Percentiles rank a stretch among this genome's conserved stretches.
Evolutionary conservation across 2,888 invertebrate genomes (phyloP).

Genomic region (Leptinotarsa peninsularis): DNA sequence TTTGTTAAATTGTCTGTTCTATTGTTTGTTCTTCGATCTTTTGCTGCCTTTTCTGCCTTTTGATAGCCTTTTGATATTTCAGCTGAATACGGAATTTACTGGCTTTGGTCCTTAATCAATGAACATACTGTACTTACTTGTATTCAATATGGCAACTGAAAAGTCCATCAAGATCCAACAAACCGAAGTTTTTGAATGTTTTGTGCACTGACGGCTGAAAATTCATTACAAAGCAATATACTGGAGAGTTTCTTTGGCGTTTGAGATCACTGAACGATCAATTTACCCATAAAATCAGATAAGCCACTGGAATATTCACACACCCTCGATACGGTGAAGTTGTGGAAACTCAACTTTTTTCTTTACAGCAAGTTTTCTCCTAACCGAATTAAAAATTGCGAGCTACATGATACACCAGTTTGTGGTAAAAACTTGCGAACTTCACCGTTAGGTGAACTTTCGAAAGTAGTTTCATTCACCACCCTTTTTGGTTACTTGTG

Average conservation of each 20-base stretch:
- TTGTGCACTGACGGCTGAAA: not conserved
- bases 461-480: not conserved
- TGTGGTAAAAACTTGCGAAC: not conserved
- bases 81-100: too few species aligned
- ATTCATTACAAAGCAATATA: not conserved
- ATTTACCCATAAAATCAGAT: conserved; percentile 29
- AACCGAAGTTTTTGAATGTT: not conserved
- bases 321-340: not conserved
- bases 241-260: conserved; percentile 11
- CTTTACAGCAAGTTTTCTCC: not conserved
- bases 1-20: too few species aligned
- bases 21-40: too few species aligned
- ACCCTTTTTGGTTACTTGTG: not conserved
- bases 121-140: too few species aligned
- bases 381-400: not conserved
- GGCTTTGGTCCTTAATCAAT: too few species aligned
- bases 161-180: not conserved
- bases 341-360: conserved; percentile 1
- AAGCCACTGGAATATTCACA: conserved; percentile 20
- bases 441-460: not conserved
- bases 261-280: conserved; percentile 11
- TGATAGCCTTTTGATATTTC: too few species aligned
- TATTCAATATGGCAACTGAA: too few species aligned
- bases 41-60: too few species aligned
- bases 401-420: not conserved